Conservation (phyloP, 2,888 invertebrate species). For the Luperina testacea region DNA sequence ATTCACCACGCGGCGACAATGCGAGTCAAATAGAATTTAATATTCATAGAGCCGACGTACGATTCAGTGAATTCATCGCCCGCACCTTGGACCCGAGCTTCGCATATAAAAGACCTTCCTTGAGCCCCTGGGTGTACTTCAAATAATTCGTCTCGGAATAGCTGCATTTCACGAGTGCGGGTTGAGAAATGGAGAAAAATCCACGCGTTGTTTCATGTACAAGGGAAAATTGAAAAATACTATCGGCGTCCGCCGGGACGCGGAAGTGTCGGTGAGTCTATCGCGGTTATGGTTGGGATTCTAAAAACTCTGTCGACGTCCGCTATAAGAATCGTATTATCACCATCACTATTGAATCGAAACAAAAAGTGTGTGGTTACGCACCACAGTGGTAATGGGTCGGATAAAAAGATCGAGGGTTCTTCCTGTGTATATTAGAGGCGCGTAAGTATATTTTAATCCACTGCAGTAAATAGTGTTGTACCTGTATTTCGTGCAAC, state of each 20-base stretch:
- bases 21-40: slow-evolving; percentile 88
- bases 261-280: slow-evolving; percentile 59
- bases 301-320: slow-evolving; percentile 68
- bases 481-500: slow-evolving; percentile 96
- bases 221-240: slow-evolving; percentile 86
- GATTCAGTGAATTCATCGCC: slow-evolving; percentile 89
- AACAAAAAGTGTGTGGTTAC: slow-evolving; percentile 46
- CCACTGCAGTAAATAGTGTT: slow-evolving; percentile 59
- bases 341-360: slow-evolving; percentile 50
- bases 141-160: slow-evolving; percentile 87
- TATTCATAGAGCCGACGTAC: slow-evolving; percentile 89
- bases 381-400: slow-evolving; percentile 9
- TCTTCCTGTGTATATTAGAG: background rate
- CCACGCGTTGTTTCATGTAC: slow-evolving; percentile 81
- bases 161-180: slow-evolving; percentile 83
- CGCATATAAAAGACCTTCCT: slow-evolving; percentile 88
- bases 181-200: slow-evolving; percentile 79
- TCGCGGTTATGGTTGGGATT: slow-evolving; percentile 73
- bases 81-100: slow-evolving; percentile 87
- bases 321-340: slow-evolving; percentile 60
- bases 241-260: slow-evolving; percentile 78
- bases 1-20: slow-evolving; percentile 86
- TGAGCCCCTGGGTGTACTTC: slow-evolving; percentile 85
- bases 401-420: background rate
- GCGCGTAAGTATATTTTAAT: background rate